Conservation (phyloP, 1,140 invertebrate species). For the Drosophila ambigua region DNA sequence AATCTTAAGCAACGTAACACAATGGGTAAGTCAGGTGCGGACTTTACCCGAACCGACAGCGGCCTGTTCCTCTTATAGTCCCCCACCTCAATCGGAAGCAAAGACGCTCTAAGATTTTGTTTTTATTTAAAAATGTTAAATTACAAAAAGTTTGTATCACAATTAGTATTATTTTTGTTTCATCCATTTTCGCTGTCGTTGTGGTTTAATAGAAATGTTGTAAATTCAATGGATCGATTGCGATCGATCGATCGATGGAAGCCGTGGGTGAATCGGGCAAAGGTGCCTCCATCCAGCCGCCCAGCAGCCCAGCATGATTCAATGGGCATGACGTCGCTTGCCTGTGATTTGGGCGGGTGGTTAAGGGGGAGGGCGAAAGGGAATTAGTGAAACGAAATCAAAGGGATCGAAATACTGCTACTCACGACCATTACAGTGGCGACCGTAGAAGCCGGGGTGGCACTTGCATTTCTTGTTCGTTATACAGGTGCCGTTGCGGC, state of each 20-base stretch:
- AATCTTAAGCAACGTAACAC: no score
- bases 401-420: slow-evolving; percentile 3
- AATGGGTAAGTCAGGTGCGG: slow-evolving; percentile 10
- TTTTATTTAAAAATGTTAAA: slow-evolving; percentile 78
- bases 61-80: no score
- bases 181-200: slow-evolving; percentile 36
- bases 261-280: not conserved
- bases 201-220: slow-evolving; percentile 58
- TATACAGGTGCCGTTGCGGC: slow-evolving; percentile 89
- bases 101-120: slow-evolving; percentile 33
- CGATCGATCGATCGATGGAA: slow-evolving; percentile 32
- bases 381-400: not conserved
- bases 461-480: slow-evolving; percentile 87
- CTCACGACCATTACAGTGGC: slow-evolving; percentile 74
- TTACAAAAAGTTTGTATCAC: slow-evolving; percentile 81
- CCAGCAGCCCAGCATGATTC: slow-evolving; percentile 10
- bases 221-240: slow-evolving; percentile 49
- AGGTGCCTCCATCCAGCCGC: slow-evolving; percentile 7
- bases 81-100: not conserved
- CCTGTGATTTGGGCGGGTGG: slow-evolving; percentile 20
- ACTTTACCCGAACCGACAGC: no score
- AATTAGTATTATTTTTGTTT: slow-evolving; percentile 79
- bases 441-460: slow-evolving; percentile 69
- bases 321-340: slow-evolving; percentile 52
- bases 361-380: not conserved